Percentiles rank a stretch among this genome's conserved stretches.
phyloP scores from a whole-genome alignment of 2,888 invertebrate species.

The Crossocerus cetratus region DNA sequence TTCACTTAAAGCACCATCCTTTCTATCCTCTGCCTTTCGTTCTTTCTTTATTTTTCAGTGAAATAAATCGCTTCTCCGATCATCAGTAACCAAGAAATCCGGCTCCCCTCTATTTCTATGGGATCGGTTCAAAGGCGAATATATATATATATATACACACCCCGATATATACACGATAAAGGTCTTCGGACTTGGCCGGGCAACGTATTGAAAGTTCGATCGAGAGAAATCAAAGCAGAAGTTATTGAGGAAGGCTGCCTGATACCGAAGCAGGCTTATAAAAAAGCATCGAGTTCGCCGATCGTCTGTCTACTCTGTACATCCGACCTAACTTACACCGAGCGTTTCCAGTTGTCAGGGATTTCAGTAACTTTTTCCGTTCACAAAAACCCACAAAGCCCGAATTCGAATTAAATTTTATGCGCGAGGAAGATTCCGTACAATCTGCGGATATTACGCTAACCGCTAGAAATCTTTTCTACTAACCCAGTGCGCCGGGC shows the following conservation, averaged over 20 bases:
- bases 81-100: conserved; percentile 3
- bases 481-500: neutral
- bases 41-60: too few species aligned
- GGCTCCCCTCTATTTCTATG: neutral
- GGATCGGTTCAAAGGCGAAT: conserved; percentile 5
- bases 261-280: neutral
- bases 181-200: neutral
- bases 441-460: too few species aligned
- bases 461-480: neutral
- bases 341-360: neutral
- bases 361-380: too few species aligned
- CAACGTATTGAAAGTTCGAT: conserved; percentile 14
- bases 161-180: conserved; percentile 6
- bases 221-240: conserved; percentile 12
- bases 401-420: too few species aligned
- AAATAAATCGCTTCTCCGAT: neutral
- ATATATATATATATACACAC: too few species aligned
- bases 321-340: neutral
- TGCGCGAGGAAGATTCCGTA: too few species aligned
- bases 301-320: neutral
- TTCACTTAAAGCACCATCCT: too few species aligned
- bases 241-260: neutral
- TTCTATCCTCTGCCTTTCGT: too few species aligned
- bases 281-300: conserved; percentile 5
- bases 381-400: too few species aligned